phyloP scores from a whole-genome alignment of 2,113 vertebrate genomes.

The Psittacula cyanocephala region DNA sequence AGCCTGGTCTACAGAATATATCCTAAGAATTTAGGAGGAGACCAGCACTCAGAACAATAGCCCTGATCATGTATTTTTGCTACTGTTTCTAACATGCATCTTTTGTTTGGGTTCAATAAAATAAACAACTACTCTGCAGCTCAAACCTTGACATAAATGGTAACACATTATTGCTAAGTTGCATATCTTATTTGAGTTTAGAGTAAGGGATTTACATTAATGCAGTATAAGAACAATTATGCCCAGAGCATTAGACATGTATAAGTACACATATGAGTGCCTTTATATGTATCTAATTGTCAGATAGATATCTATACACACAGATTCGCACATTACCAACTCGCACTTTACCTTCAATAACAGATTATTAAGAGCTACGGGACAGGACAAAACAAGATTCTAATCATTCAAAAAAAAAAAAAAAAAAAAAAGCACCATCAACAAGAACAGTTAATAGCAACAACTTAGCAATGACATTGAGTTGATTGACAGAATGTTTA shows the following conservation, averaged over 20 bases:
- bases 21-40: not conserved
- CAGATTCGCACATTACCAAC: not conserved
- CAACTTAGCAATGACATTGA: not conserved
- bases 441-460: not conserved
- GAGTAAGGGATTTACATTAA: not conserved
- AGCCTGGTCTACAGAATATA: not conserved
- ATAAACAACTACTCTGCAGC: not conserved
- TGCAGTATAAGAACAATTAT: not conserved
- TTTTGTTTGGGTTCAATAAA: not conserved
- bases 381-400: not conserved
- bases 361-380: not conserved
- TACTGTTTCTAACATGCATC: not conserved
- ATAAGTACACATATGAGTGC: not conserved
- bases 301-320: accelerated
- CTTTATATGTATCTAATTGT: not conserved
- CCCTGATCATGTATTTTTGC: not conserved
- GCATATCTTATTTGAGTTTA: not conserved
- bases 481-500: not conserved
- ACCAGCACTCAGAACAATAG: not conserved
- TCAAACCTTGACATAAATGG: not conserved
- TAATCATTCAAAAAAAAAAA: not conserved
- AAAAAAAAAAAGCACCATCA: not conserved
- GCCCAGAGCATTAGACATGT: not conserved
- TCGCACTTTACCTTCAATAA: not conserved
- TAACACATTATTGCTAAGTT: not conserved